Evolutionary conservation across 2,113 vertebrate species (phyloP).

Genomic region (Cephalopholis sonnerati): DNA sequence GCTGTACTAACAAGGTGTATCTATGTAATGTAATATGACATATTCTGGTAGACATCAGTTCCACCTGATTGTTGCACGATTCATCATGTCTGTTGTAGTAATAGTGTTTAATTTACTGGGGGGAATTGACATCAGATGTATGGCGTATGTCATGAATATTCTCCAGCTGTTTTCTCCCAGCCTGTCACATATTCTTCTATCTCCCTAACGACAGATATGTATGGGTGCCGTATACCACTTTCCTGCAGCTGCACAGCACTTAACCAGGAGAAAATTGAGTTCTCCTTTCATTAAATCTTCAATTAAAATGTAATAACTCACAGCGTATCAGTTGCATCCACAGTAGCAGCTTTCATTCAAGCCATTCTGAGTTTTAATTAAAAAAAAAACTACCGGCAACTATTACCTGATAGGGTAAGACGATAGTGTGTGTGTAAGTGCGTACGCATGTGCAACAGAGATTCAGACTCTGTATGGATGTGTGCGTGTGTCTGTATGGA

Average conservation of each 20-base stretch:
- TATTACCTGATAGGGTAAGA: slow-evolving; percentile 51
- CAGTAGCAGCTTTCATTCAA: slow-evolving; percentile 48
- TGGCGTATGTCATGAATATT: slow-evolving; percentile 11
- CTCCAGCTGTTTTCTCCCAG: neutral
- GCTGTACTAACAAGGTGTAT: neutral
- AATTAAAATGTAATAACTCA: slow-evolving; percentile 64
- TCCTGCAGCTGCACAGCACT: slow-evolving; percentile 23
- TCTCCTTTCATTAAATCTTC: slow-evolving; percentile 62
- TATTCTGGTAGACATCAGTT: slow-evolving; percentile 3
- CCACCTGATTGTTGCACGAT: neutral
- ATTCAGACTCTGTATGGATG: slow-evolving; percentile 3
- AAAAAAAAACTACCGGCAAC: slow-evolving; percentile 50
- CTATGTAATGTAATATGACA: slow-evolving; percentile 4
- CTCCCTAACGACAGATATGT: slow-evolving; percentile 2
- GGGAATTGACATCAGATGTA: slow-evolving; percentile 10
- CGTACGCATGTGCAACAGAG: neutral
- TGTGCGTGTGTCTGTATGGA: neutral
- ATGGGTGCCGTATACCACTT: slow-evolving; percentile 15
- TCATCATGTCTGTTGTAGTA: slow-evolving; percentile 1
- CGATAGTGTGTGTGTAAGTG: slow-evolving; percentile 19
- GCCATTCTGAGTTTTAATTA: slow-evolving; percentile 66
- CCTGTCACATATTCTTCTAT: slow-evolving; percentile 17
- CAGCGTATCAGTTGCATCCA: slow-evolving; percentile 44
- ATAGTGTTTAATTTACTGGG: slow-evolving; percentile 15
- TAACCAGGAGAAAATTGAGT: slow-evolving; percentile 54